Base-by-base conservation (phyloP, 2,888 invertebrate genomes). In the Nematopogon swammerdamellus region DNA sequence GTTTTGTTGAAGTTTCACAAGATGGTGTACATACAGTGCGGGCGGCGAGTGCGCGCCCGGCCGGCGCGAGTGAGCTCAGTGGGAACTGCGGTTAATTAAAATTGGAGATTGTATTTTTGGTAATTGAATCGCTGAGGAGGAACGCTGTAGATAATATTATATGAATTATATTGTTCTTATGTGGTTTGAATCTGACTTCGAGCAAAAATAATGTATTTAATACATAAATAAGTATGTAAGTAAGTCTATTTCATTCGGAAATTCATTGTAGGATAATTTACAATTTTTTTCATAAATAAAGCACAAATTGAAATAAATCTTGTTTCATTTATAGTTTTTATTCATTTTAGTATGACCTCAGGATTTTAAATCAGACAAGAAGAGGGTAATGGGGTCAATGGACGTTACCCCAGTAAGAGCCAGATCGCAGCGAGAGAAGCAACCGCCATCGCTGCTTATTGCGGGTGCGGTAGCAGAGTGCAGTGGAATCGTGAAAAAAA, bases 251-350 rank as follows among this genome's bases (percentile, higher is more conserved):
- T 80, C 79, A 79, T 79, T 80, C 80, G 79, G 80, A 80, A 79
- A 80, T 80, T 80, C 79, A 79, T 77, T 79, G 81, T 83, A 83
- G 83, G 80, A 80, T 83, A 83, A 82, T 83, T 83, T 83, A 82
- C 82, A 77, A 82, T 82, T 83, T 83, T 83, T 83, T 83, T 83
- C 82, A 82, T 83, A 81, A 82, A 82, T 82, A 82, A 82, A 82
- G 82, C 81, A 81, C 82, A 82, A 82, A 82, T 80, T 67, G 74
- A 76, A 75, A 68, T 71, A 67, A 62, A 65, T 64, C 58, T 67
- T 55, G 69, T 71, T 75, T 76, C 62, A 69, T 72, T 73, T 68
- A 14, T 36, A n/a, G n/a, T n/a, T n/a, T n/a, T n/a, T n/a, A n/a
- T n/a, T n/a, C n/a, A n/a, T n/a, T n/a, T n/a, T n/a, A n/a, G n/a